Base-by-base conservation (phyloP, 2,797 vertebrate species). In the Neomorphus geoffroyi region DNA sequence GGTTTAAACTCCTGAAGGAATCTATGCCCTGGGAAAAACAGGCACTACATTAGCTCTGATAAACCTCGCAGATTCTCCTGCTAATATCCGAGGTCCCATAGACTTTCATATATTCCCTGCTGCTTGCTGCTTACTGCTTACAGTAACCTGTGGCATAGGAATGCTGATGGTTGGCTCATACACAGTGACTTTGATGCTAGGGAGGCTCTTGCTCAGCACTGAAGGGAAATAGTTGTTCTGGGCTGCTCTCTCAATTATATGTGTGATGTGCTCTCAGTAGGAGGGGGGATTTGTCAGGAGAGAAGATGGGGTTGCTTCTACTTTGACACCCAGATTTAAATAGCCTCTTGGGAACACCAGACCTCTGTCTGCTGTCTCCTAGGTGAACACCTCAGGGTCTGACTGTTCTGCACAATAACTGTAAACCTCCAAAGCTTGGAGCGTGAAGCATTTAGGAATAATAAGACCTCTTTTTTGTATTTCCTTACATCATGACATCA, bases 201-300 rank as follows among this genome's bases (percentile, higher is more conserved):
- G 72, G 56, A 86, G 60, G 41, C 35, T 92, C 30, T 73, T 84
- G 66, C 70, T 90, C 67, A 67, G 35, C 32, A 13, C 64, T 66
- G 66, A 92, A 82, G n/a, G 28, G 26, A 89, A n/a, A 19, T 67
- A 32, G 14, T 88, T 91, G 51, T 51, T 85, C 45, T 0, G 0
- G 67, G 70, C 48, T 80, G 84, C 48, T 71, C 28, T 78, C 53
- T 94, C 53, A 57, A 16, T 91, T 21, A 87, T 62, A 30, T 88
- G n/a, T 75, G 92, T 86, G 91, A 78, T 82, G 93, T 94, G 21
- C 35, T 90, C 26, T 46, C 75, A 72, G 82, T 27, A 90, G 65
- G 53, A 86, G 51, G 13, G 7, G 14, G 27, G 37, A 65, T 67
- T 79, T 83, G 21, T 48, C 41, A 37, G 54, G 22, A 82, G 66